Percentiles rank a stretch among this genome's conserved stretches.
phyloP scores from a whole-genome alignment of 2,888 invertebrate species.

The Eulithis testata region DNA sequence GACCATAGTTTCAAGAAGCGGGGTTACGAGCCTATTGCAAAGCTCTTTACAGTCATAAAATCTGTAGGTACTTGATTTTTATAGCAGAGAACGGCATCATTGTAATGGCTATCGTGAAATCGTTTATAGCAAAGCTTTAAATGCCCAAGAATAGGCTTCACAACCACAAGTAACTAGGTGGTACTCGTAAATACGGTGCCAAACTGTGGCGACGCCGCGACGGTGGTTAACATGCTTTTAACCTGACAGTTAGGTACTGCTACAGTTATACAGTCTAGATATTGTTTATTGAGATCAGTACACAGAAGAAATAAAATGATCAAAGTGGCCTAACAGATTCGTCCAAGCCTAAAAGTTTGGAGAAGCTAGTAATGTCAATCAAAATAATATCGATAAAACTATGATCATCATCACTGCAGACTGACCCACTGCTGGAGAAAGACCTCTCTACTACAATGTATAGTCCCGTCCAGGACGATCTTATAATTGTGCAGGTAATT shows the following conservation, averaged over 20 bases:
- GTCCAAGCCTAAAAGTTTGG: neutral
- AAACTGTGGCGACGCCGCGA: neutral
- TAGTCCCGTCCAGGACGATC: no score
- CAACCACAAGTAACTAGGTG: slow-evolving; percentile 3
- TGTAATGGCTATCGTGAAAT: slow-evolving; percentile 33
- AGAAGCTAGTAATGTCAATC: slow-evolving; percentile 4
- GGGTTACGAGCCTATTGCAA: neutral
- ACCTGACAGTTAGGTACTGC: slow-evolving; percentile 13
- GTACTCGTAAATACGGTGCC: slow-evolving; percentile 7
- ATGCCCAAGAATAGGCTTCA: slow-evolving; percentile 32
- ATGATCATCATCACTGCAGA: no score
- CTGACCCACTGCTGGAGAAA: no score
- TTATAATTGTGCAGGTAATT: neutral
- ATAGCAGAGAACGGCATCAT: slow-evolving; percentile 33
- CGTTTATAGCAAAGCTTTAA: slow-evolving; percentile 32
- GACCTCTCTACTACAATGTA: no score
- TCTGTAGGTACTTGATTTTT: slow-evolving; percentile 33
- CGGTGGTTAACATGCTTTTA: slow-evolving; percentile 8
- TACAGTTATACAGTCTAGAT: slow-evolving; percentile 5
- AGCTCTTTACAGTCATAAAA: slow-evolving; percentile 17
- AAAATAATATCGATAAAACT: neutral
- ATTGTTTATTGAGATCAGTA: neutral
- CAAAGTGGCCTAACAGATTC: neutral
- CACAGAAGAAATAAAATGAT: slow-evolving; percentile 1
- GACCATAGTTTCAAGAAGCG: neutral